Conservation (phyloP, 2,113 vertebrate genomes). For the Pachycephala philippinensis region DNA sequence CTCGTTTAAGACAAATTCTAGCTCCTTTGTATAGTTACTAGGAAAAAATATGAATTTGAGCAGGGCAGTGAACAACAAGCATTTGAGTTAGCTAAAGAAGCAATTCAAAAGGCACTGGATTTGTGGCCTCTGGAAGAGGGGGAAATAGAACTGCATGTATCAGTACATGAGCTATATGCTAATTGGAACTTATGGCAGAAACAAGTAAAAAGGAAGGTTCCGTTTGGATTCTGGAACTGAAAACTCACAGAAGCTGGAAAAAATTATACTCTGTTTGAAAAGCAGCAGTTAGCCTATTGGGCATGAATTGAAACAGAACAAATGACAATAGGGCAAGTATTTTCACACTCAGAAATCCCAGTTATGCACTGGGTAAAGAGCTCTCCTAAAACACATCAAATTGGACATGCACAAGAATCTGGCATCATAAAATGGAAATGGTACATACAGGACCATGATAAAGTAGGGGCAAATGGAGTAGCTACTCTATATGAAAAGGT, state of each 20-base stretch:
- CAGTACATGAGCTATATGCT: background rate
- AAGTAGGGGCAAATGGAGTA: background rate
- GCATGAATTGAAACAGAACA: background rate
- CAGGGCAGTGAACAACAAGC: no score
- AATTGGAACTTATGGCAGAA: background rate
- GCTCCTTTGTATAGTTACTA: background rate
- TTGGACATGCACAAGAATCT: background rate
- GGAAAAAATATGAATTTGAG: background rate
- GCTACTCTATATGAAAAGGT: background rate
- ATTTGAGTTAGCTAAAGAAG: no score
- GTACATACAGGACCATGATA: background rate
- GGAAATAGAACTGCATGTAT: background rate
- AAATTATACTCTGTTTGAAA: background rate
- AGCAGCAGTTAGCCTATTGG: background rate
- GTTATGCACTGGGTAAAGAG: background rate
- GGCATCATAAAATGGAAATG: background rate
- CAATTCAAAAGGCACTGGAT: no score
- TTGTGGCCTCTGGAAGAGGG: background rate
- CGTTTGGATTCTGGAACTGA: background rate
- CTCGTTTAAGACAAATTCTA: background rate
- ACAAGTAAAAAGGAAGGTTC: background rate
- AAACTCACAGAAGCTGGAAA: background rate
- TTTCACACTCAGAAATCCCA: background rate
- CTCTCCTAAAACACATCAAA: background rate
- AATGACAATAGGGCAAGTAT: background rate